Evolutionary conservation across 2,888 invertebrate genomes (phyloP).

Genomic region (Galeopsomyia nigrocyanea): DNA sequence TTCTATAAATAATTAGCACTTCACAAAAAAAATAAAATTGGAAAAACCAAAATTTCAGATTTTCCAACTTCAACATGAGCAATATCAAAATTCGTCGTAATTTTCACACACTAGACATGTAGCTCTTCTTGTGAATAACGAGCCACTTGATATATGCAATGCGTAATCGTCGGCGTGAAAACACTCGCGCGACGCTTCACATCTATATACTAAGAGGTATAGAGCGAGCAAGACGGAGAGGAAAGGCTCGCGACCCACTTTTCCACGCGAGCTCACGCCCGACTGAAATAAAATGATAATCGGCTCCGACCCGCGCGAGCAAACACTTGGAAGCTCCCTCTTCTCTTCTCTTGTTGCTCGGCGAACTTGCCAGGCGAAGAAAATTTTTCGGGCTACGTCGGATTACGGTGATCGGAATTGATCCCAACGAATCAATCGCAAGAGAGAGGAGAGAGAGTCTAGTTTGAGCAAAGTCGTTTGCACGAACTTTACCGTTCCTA

Average conservation of each 20-base stretch:
- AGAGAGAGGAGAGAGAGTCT: neutral
- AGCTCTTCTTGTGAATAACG: no score
- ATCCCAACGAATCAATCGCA: conserved; percentile 11
- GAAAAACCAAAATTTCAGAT: no score
- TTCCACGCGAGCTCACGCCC: neutral
- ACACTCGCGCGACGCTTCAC: neutral
- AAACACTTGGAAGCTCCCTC: neutral
- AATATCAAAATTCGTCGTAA: no score
- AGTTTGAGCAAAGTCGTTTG: conserved; percentile 45
- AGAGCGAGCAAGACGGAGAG: neutral
- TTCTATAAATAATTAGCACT: no score
- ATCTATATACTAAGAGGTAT: neutral
- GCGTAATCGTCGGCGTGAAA: neutral
- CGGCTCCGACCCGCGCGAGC: no score
- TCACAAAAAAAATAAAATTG: no score
- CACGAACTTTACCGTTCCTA: conserved; percentile 1
- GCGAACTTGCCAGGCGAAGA: neutral
- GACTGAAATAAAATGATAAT: no score
- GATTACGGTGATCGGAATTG: neutral
- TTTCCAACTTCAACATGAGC: no score
- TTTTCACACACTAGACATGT: no score
- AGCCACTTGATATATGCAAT: no score
- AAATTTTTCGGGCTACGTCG: conserved; percentile 20
- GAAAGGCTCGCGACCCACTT: neutral
- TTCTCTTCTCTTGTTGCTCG: neutral